Base-by-base conservation (phyloP, 92 coral and sea anemone genomes). In the Phenganax marumi region DNA sequence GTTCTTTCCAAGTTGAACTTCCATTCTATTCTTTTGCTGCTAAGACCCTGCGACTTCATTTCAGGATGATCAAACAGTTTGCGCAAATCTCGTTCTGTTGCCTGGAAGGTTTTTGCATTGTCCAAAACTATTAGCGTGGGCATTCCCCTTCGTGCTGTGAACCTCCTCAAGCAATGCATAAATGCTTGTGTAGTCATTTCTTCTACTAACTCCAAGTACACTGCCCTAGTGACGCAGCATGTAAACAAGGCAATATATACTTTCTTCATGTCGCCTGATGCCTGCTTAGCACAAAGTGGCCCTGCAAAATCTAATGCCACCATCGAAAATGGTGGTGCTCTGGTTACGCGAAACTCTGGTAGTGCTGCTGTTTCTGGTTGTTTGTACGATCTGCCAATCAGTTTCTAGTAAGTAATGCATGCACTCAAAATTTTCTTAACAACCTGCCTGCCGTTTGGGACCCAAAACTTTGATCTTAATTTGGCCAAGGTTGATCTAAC, bases 311-410 rank as follows among this genome's bases (percentile, higher is more conserved):
- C 76, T 47, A 51, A 10, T 51, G 53, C 76, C n/a, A n/a, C n/a
- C n/a, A n/a, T n/a, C n/a, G n/a, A n/a, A n/a, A n/a, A n/a, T n/a
- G n/a, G n/a, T n/a, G 76, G 76, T 48, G 55, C 54, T 49, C 13
- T 51, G 0, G 54, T 47, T 46, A 71, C 76, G 8, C 76, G 53
- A 71, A 71, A 71, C 76, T 71, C 76, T 47, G 76, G 76, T n/a
- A 71, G 56, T 22, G 76, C 53, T 51, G 54, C 76, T 6, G 76
- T 71, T 71, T 13, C 57, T n/a, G 76, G 76, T 24, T 16, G 21
- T 13, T 48, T 46, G 39, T 47, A 71, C 8, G 76, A 47, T 13
- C 39, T 47, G 25, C 76, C 76, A 19, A 47, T 47, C 56, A 47
- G 16, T 39, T 19, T 47, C 21, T 71, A 43, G 21, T 55, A 71